Percentiles rank a stretch among this genome's conserved stretches.
phyloP scores from a whole-genome alignment of 2,888 invertebrate genomes.

The Drosophila fungiperda region DNA sequence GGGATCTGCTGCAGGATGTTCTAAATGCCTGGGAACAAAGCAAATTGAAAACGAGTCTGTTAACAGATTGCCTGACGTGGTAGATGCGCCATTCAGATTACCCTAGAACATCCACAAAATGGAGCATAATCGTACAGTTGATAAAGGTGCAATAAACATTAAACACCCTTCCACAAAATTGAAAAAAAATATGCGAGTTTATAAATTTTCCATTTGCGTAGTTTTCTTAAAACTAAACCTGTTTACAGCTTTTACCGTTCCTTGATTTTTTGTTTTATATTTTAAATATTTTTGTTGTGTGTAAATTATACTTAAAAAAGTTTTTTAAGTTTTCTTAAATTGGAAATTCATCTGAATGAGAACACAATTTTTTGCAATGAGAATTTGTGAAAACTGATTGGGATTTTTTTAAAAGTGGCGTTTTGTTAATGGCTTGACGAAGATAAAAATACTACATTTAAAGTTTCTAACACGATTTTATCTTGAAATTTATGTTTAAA shows the following conservation, averaged over 20 bases:
- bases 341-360: too few relatives aligned
- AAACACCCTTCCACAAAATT: background rate
- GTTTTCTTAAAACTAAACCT: background rate
- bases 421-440: background rate
- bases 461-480: background rate
- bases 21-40: slow-evolving; percentile 56
- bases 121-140: background rate
- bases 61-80: slow-evolving; percentile 25
- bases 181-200: background rate
- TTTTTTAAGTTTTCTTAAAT: too few relatives aligned
- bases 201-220: background rate
- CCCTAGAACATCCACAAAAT: slow-evolving; percentile 1
- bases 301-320: too few relatives aligned
- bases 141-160: too few relatives aligned
- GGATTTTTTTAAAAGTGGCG: too few relatives aligned
- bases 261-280: background rate
- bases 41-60: slow-evolving; percentile 46
- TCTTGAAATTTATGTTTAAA: background rate
- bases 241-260: background rate
- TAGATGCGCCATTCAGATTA: slow-evolving; percentile 8
- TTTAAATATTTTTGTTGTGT: too few relatives aligned
- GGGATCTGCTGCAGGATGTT: slow-evolving; percentile 44
- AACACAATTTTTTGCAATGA: too few relatives aligned
- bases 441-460: background rate
- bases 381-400: background rate